Evolutionary conservation across 2,888 invertebrate species (phyloP), one percentile per base, ranked within the genome.

Genomic region (Pandemis heparana): DNA sequence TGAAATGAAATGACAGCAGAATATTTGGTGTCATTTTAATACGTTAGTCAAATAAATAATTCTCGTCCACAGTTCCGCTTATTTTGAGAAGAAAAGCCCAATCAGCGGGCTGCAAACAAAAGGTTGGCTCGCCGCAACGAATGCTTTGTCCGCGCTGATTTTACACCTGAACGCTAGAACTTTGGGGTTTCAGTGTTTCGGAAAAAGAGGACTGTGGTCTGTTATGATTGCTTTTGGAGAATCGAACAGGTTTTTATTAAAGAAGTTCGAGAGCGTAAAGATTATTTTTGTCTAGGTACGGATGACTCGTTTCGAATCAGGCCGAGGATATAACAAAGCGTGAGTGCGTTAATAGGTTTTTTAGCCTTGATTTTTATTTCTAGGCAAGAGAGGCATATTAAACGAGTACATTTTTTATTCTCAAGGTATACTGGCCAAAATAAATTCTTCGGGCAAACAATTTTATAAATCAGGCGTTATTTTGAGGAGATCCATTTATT

Each of bases 121-220:
- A 23, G 56, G 23, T 43, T 18, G 41, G 41, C 62, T 56, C 23
- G 56, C 70, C 56, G 23, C n/a, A 62, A 38, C 32, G 32, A 46
- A 32, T 8, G 56, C 46, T 70, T 70, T 70, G 63, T 64, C 59
- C 18, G 38, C 41, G 23, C 8, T 38, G 39, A 64, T 65, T 65
- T 65, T 48, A 65, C 71, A 71, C 71, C 71, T 71, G 71, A 59
- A n/a, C 64, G 56, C 23, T 32, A 23, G 8, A 43, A 62, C 71
- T 71, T 71, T 32, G 43, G n/a, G 46, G 32, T 46, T 46, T 9
- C n/a, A 39, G 59, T 60, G 14, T 63, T 70, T 63, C 32, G 48
- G 10, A 41, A 64, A 64, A 56, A 43, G 43, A 56, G 46, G 48
- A 41, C 61, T 48, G 38, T 5, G 53, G 38, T 39, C 12, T 38